phyloP scores from a whole-genome alignment of 2,113 vertebrate species.

The Telmatochromis sp. region DNA sequence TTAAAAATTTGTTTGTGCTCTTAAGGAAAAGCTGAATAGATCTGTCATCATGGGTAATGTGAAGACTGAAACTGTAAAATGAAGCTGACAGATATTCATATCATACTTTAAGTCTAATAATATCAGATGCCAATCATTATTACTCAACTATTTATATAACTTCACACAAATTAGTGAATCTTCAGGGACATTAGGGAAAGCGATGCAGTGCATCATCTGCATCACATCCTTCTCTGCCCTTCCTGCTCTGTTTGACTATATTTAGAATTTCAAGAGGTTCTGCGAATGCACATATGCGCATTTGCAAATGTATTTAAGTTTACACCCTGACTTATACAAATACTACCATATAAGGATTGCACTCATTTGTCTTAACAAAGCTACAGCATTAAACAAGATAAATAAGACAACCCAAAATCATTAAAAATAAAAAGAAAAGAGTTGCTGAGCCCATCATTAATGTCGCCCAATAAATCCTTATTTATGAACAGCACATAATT shows the following conservation, averaged over 20 bases:
- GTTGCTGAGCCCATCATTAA: background rate
- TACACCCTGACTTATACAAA: background rate
- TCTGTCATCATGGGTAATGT: background rate
- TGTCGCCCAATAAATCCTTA: slow-evolving; percentile 2
- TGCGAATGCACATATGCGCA: background rate
- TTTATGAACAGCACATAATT: slow-evolving; percentile 12
- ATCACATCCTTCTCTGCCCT: background rate
- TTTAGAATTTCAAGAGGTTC: background rate
- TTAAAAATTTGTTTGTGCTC: background rate
- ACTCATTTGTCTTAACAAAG: background rate
- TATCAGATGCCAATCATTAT: slow-evolving; percentile 15
- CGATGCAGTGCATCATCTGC: background rate
- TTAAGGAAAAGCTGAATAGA: background rate
- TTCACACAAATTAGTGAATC: background rate
- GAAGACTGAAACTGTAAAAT: background rate
- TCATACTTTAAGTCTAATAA: slow-evolving; percentile 6
- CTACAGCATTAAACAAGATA: background rate
- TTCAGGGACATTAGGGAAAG: background rate
- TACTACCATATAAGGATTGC: background rate
- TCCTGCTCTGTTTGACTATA: background rate
- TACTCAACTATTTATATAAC: background rate
- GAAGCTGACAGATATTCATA: slow-evolving; percentile 21
- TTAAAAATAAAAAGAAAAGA: background rate
- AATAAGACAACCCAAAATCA: background rate
- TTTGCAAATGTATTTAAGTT: background rate